Evolutionary conservation across 1,140 invertebrate genomes (phyloP).

Genomic region (Ptiloglossa arizonensis): DNA sequence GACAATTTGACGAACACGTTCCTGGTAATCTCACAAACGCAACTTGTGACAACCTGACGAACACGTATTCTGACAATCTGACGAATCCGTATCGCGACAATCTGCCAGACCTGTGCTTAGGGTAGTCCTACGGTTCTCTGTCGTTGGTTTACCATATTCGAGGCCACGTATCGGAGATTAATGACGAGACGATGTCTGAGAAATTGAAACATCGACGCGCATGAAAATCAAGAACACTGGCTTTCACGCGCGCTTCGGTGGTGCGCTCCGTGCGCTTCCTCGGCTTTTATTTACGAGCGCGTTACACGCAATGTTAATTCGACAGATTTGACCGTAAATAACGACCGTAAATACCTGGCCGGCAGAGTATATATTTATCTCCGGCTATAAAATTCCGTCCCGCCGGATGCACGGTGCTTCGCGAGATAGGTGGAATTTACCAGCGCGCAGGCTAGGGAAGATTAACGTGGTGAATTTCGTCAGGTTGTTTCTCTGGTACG

Average conservation of each 20-base stretch:
- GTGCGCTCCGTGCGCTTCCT: slow-evolving; percentile 9
- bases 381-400: slow-evolving; percentile 58
- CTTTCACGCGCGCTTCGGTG: slow-evolving; percentile 8
- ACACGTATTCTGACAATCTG: no score
- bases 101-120: no score
- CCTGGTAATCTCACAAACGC: no score
- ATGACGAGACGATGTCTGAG: slow-evolving; percentile 7
- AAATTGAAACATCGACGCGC: slow-evolving; percentile 22
- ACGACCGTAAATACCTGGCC: slow-evolving; percentile 54
- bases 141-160: neutral
- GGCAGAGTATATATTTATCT: slow-evolving; percentile 56
- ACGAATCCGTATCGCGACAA: no score
- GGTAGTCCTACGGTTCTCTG: neutral
- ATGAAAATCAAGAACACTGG: neutral
- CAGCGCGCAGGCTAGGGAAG: slow-evolving; percentile 20
- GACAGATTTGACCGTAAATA: slow-evolving; percentile 67
- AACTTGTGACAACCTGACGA: no score
- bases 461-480: slow-evolving; percentile 42
- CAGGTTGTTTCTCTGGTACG: neutral
- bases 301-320: slow-evolving; percentile 72
- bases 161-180: neutral
- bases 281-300: slow-evolving; percentile 65
- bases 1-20: no score
- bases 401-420: slow-evolving; percentile 35
- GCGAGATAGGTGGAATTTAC: slow-evolving; percentile 37